phyloP scores from a whole-genome alignment of 2,888 invertebrate genomes.

The Laothoe populi region DNA sequence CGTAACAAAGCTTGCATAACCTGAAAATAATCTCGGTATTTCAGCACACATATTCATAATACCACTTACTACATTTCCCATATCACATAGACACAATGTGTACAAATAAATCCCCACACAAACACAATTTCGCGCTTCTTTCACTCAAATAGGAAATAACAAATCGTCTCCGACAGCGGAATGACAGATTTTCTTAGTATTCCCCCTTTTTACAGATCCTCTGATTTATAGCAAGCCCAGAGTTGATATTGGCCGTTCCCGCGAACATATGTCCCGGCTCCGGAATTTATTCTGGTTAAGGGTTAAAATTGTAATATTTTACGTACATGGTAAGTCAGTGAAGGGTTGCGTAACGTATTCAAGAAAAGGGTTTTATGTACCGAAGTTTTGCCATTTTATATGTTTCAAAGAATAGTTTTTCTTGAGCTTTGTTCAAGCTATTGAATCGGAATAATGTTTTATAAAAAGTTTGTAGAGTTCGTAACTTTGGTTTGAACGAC shows the following conservation, averaged over 20 bases:
- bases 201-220: constrained; percentile 47
- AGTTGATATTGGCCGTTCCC: constrained; percentile 50
- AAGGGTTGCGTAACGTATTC: neutral
- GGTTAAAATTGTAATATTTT: constrained; percentile 22
- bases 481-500: neutral
- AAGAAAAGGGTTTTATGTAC: neutral
- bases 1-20: neutral
- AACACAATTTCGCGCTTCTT: constrained; percentile 35
- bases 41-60: neutral
- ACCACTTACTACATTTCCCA: neutral
- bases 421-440: neutral
- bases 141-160: constrained; percentile 41
- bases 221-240: constrained; percentile 61
- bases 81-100: constrained; percentile 19
- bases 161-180: constrained; percentile 39
- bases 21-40: neutral
- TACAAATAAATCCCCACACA: constrained; percentile 27
- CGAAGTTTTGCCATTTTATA: neutral
- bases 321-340: constrained; percentile 13
- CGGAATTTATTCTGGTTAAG: constrained; percentile 17
- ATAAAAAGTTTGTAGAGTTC: neutral
- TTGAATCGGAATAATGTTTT: neutral
- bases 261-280: constrained; percentile 56
- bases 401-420: neutral
- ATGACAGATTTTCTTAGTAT: constrained; percentile 42